phyloP scores from a whole-genome alignment of 2,888 invertebrate genomes.

The Plutella xylostella region DNA sequence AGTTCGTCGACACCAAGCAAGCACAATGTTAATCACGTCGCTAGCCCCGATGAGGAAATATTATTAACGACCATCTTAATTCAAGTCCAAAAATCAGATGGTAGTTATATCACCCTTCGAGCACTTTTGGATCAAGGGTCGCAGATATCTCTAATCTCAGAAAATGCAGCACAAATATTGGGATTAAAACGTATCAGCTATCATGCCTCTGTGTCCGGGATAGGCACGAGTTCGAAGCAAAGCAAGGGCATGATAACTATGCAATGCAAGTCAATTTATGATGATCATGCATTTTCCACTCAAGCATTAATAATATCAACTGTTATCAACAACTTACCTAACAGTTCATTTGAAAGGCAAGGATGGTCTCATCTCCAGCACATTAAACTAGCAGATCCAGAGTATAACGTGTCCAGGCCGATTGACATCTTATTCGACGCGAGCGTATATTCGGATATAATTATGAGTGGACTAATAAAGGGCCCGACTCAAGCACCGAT shows the following conservation, averaged over 20 bases:
- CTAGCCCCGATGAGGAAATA: slow-evolving; percentile 8
- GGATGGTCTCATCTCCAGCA: slow-evolving; percentile 15
- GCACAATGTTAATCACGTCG: slow-evolving; percentile 1
- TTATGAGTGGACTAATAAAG: slow-evolving; percentile 12
- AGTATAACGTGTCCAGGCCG: background rate
- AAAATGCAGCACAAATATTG: slow-evolving; percentile 16
- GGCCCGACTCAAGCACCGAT: slow-evolving; percentile 5
- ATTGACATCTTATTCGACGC: slow-evolving; percentile 15
- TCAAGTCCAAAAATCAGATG: slow-evolving; percentile 13
- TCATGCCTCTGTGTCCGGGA: slow-evolving; percentile 14
- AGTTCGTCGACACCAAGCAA: background rate
- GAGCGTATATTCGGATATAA: slow-evolving; percentile 11
- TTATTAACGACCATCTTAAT: slow-evolving; percentile 14
- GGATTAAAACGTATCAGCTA: slow-evolving; percentile 8
- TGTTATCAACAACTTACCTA: slow-evolving; percentile 12
- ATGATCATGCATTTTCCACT: slow-evolving; percentile 9
- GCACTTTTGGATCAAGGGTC: slow-evolving; percentile 18
- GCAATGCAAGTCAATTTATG: slow-evolving; percentile 8
- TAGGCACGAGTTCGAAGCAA: slow-evolving; percentile 13
- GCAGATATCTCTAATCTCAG: slow-evolving; percentile 16
- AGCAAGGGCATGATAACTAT: slow-evolving; percentile 14
- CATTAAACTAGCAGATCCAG: slow-evolving; percentile 16
- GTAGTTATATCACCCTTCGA: slow-evolving; percentile 8
- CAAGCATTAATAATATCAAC: slow-evolving; percentile 14
- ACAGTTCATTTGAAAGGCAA: slow-evolving; percentile 10